These are phyloP conservation scores for Boulengeromyrus knoepffleri DNA, from an alignment of 2,113 vertebrate species.

Conservation along the genomic window DNA sequence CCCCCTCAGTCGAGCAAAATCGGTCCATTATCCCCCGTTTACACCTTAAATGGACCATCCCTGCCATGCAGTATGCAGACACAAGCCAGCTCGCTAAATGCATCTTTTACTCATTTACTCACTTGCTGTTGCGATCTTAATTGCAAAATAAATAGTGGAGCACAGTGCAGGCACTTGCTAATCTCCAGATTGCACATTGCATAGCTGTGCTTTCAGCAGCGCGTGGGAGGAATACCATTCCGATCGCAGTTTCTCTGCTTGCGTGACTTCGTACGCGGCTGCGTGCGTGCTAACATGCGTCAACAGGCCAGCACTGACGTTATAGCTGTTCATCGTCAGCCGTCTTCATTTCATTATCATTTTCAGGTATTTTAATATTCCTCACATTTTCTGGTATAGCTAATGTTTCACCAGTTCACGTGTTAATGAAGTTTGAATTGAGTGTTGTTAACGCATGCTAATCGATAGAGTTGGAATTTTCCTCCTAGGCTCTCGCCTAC, in stretches of 20 bases:
- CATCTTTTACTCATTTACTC: not conserved
- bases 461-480: not conserved
- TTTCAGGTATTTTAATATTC: not conserved
- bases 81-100: not conserved
- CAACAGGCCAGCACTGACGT: not conserved
- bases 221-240: not conserved
- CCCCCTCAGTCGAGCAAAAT: slow-evolving; percentile 25
- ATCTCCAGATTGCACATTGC: slow-evolving; percentile 6
- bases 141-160: not conserved
- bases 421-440: not conserved
- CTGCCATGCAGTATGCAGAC: slow-evolving; percentile 54
- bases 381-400: not conserved
- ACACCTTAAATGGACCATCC: not conserved
- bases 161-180: not conserved
- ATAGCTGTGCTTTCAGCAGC: not conserved
- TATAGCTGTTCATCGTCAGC: not conserved
- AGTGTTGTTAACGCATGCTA: not conserved
- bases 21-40: slow-evolving; percentile 30
- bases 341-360: not conserved
- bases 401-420: not conserved
- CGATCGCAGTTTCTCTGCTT: not conserved
- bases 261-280: not conserved
- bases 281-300: not conserved
- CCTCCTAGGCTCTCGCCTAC: not conserved
- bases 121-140: slow-evolving; percentile 9